A percentile compares a stretch with the other conserved stretches of the same genome.
Evolutionary conservation across 2,888 invertebrate genomes (phyloP).

Genomic region (Harpalus rufipes): DNA sequence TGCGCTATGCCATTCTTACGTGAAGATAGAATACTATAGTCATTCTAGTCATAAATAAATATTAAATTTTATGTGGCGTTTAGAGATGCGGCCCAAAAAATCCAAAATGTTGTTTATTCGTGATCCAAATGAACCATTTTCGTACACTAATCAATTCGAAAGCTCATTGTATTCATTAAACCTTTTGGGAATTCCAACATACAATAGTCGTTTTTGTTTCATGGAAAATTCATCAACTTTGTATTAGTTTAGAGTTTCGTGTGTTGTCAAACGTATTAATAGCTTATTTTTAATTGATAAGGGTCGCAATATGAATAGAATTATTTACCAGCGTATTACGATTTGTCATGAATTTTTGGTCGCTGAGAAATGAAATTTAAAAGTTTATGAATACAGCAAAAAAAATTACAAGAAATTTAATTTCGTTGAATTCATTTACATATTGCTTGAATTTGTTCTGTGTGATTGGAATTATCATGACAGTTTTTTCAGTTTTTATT

Average conservation of each 20-base stretch:
- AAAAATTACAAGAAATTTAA: neutral
- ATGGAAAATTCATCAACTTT: conserved; percentile 39
- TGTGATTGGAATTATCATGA: neutral
- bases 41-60: too few species aligned
- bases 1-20: too few species aligned
- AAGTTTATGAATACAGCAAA: conserved; percentile 2
- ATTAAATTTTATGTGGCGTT: too few species aligned
- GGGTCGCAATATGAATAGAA: neutral
- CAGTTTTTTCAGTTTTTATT: neutral
- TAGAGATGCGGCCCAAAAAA: too few species aligned
- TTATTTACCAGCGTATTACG: conserved; percentile 25
- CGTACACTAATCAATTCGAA: neutral
- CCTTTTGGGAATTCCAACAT: conserved; percentile 24
- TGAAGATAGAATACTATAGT: too few species aligned
- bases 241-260: conserved; percentile 34
- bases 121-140: neutral
- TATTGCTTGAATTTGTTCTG: too few species aligned
- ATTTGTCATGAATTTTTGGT: neutral
- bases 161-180: conserved; percentile 46
- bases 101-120: too few species aligned
- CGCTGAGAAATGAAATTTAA: neutral
- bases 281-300: conserved; percentile 6
- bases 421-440: neutral
- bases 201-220: conserved; percentile 23
- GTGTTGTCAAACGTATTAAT: neutral